Evolutionary conservation across 2,797 vertebrate genomes (phyloP), one percentile per base, ranked within the genome.

Genomic region (Lepidocolaptes lacrymiger): DNA sequence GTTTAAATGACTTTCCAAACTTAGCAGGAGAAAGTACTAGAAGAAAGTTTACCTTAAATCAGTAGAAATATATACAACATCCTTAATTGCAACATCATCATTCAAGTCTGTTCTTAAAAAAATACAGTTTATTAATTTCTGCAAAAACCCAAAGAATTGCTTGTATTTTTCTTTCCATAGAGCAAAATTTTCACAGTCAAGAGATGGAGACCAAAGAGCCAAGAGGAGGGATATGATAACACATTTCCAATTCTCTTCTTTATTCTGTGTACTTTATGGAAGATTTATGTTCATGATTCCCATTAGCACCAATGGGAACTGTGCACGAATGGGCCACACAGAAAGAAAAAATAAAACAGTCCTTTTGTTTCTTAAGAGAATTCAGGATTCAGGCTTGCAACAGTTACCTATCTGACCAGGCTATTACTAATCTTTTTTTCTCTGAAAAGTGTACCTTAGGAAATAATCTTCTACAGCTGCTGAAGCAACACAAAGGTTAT

Each of bases 211-310:
- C n/a, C 48, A 81, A 79, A 85, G 44, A 93, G 41, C 67, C 63
- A 80, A 71, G 49, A 54, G 66, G 59, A 91, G 59, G 64, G 17
- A 20, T 81, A n/a, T 37, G 82, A 78, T 88, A 88, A 88, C 46
- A 73, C 59, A 77, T 63, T 90, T 95, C 88, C 1, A 0, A 64
- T 63, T 80, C 61, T 90, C 19, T 67, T 90, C 73, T 90, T 67
- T 76, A 16, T 58, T 83, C 51, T 90, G 79, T 93, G 44, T 94
- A 85, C 30, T 73, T 95, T 67, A 44, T 10, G 21, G 63, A 59
- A 93, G 88, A 96, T 95, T 96, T 94, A 95, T 96, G 74, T 73
- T 76, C 67, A 5, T 80, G 71, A 43, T 73, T 93, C 63, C 67
- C 74, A 36, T 90, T 92, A 88, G 44, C 52, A 43, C 76, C 82